Percentiles rank a stretch among this genome's conserved stretches.
phyloP scores from a whole-genome alignment of 2,888 invertebrate species.

The Drosophila fulvimacula region DNA sequence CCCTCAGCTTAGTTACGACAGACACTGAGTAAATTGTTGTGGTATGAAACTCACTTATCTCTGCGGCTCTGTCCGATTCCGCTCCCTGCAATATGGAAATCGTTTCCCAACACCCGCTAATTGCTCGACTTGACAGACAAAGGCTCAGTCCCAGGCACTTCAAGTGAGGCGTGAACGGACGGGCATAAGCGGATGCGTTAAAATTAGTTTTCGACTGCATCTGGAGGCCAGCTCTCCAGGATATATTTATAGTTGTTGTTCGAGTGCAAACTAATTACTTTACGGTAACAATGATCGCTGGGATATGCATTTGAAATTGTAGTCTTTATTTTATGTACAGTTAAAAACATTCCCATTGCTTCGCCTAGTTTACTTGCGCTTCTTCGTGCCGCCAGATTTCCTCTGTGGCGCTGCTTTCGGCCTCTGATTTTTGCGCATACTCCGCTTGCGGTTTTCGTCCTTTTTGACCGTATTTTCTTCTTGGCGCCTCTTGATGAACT shows the following conservation, averaged over 20 bases:
- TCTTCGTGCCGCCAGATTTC: constrained; percentile 39
- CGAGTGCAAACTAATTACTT: neutral
- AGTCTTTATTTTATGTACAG: constrained; percentile 9
- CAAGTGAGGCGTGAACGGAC: constrained; percentile 26
- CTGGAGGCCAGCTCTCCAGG: neutral
- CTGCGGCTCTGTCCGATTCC: constrained; percentile 16
- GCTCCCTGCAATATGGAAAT: constrained; percentile 13
- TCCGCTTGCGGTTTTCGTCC: constrained; percentile 84
- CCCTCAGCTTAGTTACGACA: constrained; percentile 1
- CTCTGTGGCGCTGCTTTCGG: constrained; percentile 42
- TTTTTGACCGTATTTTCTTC: constrained; percentile 85
- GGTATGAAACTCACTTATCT: constrained; percentile 14
- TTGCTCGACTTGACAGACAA: constrained; percentile 59
- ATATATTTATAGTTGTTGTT: neutral
- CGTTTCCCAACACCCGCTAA: constrained; percentile 29
- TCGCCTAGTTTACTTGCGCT: constrained; percentile 33
- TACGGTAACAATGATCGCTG: neutral
- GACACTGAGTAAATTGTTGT: constrained; percentile 18
- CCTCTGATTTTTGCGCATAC: constrained; percentile 79
- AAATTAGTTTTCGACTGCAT: constrained; percentile 9
- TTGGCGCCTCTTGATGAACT: constrained; percentile 88
- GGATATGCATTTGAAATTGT: neutral
- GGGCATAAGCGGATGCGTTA: constrained; percentile 2
- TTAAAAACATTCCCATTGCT: neutral
- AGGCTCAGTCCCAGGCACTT: constrained; percentile 39